These are phyloP conservation scores for Perca schrenkii DNA, from an alignment of 2,113 vertebrate species.

Conservation along the genomic window DNA sequence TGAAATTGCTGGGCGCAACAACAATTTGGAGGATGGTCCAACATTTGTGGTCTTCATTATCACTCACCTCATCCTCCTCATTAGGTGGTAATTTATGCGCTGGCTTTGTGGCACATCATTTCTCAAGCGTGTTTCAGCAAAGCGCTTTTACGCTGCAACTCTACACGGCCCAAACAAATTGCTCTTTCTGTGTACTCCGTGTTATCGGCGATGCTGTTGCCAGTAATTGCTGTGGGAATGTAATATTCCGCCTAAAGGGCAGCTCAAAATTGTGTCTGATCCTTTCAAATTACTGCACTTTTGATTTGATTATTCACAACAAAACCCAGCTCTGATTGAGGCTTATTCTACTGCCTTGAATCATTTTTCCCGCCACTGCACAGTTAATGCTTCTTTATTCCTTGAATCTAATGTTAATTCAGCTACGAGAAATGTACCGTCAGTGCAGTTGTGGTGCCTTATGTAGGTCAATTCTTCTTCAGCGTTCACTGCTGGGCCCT, in stretches of 20 bases:
- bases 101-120: constrained; percentile 32
- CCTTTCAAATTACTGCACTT: constrained; percentile 58
- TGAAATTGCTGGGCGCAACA: background rate
- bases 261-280: constrained; percentile 64
- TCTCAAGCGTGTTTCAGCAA: constrained; percentile 62
- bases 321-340: constrained; percentile 50
- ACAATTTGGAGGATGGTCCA: constrained; percentile 19
- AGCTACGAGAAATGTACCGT: constrained; percentile 43
- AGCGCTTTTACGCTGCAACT: constrained; percentile 47
- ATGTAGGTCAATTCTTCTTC: constrained; percentile 79
- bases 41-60: background rate
- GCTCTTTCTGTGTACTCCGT: constrained; percentile 55
- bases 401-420: constrained; percentile 68
- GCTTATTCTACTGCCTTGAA: constrained; percentile 49
- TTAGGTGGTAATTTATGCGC: constrained; percentile 46
- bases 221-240: constrained; percentile 67
- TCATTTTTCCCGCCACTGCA: constrained; percentile 25
- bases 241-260: constrained; percentile 64
- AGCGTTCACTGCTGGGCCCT: constrained; percentile 58
- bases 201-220: constrained; percentile 55
- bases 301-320: constrained; percentile 73
- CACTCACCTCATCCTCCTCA: constrained; percentile 12
- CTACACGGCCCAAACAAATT: constrained; percentile 56
- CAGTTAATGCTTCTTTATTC: constrained; percentile 39
- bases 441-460: constrained; percentile 59